Conservation (phyloP, 2,113 vertebrate species). For the Copsychus sechellarum region DNA sequence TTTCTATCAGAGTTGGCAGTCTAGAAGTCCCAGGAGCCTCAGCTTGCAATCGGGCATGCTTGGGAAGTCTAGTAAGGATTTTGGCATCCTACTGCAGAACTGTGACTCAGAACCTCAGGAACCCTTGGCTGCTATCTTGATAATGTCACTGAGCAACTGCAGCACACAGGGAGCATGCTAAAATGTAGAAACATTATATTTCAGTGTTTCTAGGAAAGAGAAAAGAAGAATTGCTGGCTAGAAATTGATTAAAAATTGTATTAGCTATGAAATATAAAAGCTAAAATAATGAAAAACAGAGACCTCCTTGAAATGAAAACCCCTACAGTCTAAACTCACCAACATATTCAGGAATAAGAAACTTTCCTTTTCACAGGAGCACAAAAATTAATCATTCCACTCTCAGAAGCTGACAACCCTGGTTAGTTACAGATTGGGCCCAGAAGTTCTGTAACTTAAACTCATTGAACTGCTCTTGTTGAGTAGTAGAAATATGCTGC, state of each 20-base stretch:
- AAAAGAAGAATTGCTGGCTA: not conserved
- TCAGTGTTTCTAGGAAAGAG: conserved; percentile 25
- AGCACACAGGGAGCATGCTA: not conserved
- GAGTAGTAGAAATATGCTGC: not conserved
- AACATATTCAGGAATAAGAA: not conserved
- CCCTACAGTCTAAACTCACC: not conserved
- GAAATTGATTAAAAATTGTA: not conserved
- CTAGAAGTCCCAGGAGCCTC: not conserved
- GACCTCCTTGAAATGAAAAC: not conserved
- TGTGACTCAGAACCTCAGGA: conserved; percentile 46
- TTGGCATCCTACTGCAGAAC: not conserved
- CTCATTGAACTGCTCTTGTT: not conserved
- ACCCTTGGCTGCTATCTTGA: conserved; percentile 6
- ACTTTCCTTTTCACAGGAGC: not conserved
- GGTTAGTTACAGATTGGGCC: not conserved
- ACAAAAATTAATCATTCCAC: not conserved
- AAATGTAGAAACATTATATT: conserved; percentile 12
- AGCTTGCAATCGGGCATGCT: not conserved
- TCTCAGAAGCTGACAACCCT: not conserved
- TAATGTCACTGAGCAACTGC: conserved; percentile 17
- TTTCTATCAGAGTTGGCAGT: not conserved
- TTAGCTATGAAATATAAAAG: not conserved
- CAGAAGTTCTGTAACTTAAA: not conserved
- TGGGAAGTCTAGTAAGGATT: conserved; percentile 26
- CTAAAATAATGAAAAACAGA: not conserved